These are phyloP conservation scores for Nansenia antarctica DNA, from an alignment of 2,113 vertebrate genomes.

Conservation along the genomic window DNA sequence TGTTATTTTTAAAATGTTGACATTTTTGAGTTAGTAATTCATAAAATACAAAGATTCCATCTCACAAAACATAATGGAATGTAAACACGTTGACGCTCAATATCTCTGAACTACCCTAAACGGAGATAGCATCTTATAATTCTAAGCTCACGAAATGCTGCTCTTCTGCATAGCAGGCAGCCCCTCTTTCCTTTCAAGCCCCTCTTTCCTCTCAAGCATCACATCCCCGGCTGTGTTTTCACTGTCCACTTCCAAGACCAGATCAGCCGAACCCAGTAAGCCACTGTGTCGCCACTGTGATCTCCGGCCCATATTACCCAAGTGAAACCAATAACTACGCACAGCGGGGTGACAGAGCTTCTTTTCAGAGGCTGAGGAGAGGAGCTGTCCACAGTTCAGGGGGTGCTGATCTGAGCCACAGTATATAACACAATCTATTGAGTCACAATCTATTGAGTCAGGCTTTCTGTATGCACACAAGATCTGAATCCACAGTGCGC, in stretches of 20 bases:
- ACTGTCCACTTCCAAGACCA: background rate
- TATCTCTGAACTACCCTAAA: too few species aligned
- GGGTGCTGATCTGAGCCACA: slow-evolving; percentile 32
- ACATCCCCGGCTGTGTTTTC: background rate
- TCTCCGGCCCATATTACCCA: background rate
- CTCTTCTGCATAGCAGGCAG: background rate
- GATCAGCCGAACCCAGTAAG: background rate
- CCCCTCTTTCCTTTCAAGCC: too few species aligned
- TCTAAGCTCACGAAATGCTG: too few species aligned
- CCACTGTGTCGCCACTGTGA: background rate
- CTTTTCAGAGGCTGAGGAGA: background rate
- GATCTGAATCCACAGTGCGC: slow-evolving; percentile 17
- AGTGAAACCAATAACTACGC: background rate
- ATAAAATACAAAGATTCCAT: too few species aligned
- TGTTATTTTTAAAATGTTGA: too few species aligned
- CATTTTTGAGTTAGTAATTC: too few species aligned
- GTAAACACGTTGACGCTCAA: too few species aligned
- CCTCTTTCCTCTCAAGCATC: background rate
- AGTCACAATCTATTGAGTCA: background rate
- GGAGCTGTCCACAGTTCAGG: slow-evolving; percentile 28
- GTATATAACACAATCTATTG: slow-evolving; percentile 15
- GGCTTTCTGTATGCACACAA: slow-evolving; percentile 7
- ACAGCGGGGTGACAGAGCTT: background rate
- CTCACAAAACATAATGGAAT: too few species aligned
- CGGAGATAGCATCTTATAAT: too few species aligned